Percentiles rank a stretch among this genome's conserved stretches.
Conservation (phyloP, 2,888 invertebrate genomes). For the Parelbella ahira region DNA sequence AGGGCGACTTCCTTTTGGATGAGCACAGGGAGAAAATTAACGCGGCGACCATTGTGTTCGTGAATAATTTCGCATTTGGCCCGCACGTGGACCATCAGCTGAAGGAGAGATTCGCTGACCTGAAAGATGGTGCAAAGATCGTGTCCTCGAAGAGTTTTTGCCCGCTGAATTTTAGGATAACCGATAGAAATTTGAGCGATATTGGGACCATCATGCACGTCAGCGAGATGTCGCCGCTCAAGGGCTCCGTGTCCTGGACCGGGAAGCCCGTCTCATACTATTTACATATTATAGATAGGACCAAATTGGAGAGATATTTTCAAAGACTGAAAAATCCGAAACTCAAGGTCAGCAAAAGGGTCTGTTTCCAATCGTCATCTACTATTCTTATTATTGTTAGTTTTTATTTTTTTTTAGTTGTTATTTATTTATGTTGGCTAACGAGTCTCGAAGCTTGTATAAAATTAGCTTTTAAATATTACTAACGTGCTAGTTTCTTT, state of each 20-base stretch:
- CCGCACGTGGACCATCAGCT: constrained; percentile 98
- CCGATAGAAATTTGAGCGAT: constrained; percentile 98
- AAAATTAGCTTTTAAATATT: too few species aligned
- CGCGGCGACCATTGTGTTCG: constrained; percentile 97
- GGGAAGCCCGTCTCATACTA: constrained; percentile 99
- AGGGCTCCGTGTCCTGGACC: constrained; percentile 99
- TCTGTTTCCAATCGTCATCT: constrained; percentile 69
- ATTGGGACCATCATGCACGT: constrained; percentile 99
- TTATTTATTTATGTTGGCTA: too few species aligned
- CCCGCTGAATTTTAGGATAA: constrained; percentile 98
- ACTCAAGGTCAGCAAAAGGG: constrained; percentile 83
- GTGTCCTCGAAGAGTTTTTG: constrained; percentile 99
- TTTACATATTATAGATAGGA: constrained; percentile 98
- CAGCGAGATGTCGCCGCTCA: constrained; percentile 95
- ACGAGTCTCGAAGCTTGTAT: too few species aligned
- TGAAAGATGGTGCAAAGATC: constrained; percentile 96
- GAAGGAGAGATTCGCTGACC: constrained; percentile 97
- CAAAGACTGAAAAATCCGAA: constrained; percentile 95
- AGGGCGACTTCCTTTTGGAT: constrained; percentile 96
- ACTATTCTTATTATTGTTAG: constrained; percentile 37
- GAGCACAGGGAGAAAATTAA: constrained; percentile 97
- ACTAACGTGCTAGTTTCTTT: too few species aligned
- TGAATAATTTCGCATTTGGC: constrained; percentile 99
- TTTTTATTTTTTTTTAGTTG: constrained; percentile 8
- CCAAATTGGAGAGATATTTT: constrained; percentile 97